Conservation (phyloP, 1,140 invertebrate species). For the Drosophila guanche region DNA sequence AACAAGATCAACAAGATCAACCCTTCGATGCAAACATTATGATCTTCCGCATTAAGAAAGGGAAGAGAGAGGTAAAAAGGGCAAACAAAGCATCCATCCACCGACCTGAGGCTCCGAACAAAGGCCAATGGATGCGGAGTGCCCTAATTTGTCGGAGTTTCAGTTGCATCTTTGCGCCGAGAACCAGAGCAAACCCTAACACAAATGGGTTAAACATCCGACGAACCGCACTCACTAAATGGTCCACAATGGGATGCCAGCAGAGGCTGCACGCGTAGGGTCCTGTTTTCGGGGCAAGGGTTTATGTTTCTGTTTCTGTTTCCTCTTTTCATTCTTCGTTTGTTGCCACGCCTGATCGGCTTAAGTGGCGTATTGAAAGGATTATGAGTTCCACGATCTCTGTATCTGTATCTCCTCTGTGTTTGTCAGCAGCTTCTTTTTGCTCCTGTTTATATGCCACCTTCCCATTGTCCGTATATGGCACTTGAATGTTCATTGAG, state of each 20-base stretch:
- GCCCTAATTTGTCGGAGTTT: constrained; percentile 77
- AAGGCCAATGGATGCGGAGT: constrained; percentile 60
- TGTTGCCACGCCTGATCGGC: constrained; percentile 61
- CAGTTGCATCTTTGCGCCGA: constrained; percentile 27
- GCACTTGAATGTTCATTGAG: constrained; percentile 71
- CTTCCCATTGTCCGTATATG: constrained; percentile 21
- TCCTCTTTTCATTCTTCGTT: constrained; percentile 9
- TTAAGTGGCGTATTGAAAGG: constrained; percentile 81
- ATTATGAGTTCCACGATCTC: constrained; percentile 60
- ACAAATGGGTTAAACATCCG: constrained; percentile 74
- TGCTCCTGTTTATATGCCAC: constrained; percentile 24
- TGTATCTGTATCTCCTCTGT: constrained; percentile 10
- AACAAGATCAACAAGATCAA: constrained; percentile 76
- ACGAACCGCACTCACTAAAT: constrained; percentile 75
- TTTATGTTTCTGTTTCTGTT: constrained; percentile 7
- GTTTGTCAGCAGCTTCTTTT: constrained; percentile 23
- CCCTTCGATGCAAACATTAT: constrained; percentile 76
- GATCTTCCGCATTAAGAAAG: constrained; percentile 67
- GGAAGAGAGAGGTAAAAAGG: constrained; percentile 21
- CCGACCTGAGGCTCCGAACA: constrained; percentile 61
- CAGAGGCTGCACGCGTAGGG: constrained; percentile 60
- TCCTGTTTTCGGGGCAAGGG: constrained; percentile 36
- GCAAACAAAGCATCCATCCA: constrained; percentile 55
- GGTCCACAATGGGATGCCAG: constrained; percentile 50
- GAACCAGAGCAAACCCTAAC: constrained; percentile 47